These are phyloP conservation scores for Lateolabrax maculatus DNA, from an alignment of 2,797 vertebrate species.

Conservation along the genomic window DNA sequence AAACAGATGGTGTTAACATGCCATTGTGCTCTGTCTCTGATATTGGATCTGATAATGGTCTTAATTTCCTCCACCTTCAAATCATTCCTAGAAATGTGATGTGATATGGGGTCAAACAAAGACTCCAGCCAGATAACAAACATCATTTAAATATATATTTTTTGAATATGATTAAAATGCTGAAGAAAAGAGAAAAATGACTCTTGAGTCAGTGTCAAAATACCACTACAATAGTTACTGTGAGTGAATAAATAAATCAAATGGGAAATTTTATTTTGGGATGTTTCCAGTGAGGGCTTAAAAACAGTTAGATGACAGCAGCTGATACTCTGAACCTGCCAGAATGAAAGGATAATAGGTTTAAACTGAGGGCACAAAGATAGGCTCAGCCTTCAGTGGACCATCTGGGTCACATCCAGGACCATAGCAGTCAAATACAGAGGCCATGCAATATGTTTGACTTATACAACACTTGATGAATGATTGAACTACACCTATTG, in stretches of 20 bases:
- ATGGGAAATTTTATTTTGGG: slow-evolving; percentile 30
- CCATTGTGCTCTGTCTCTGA: slow-evolving; percentile 26
- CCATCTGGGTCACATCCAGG: slow-evolving; percentile 2
- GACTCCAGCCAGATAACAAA: background rate
- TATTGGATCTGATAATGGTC: slow-evolving; percentile 41
- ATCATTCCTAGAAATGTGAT: slow-evolving; percentile 29
- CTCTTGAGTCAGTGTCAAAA: slow-evolving; percentile 1
- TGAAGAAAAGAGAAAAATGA: background rate
- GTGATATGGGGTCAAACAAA: slow-evolving; percentile 13
- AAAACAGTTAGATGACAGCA: slow-evolving; percentile 36
- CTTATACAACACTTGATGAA: background rate
- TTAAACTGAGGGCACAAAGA: slow-evolving; percentile 28
- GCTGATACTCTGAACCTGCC: slow-evolving; percentile 44
- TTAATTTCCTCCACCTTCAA: slow-evolving; percentile 39
- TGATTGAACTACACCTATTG: background rate
- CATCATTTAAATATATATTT: background rate
- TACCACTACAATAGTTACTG: slow-evolving; percentile 6
- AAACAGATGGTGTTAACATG: slow-evolving; percentile 19
- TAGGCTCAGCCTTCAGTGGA: slow-evolving; percentile 13
- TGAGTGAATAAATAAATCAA: slow-evolving; percentile 37
- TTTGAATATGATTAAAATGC: background rate
- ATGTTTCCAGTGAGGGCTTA: slow-evolving; percentile 37
- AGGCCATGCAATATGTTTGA: background rate
- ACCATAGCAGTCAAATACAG: background rate
- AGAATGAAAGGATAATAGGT: slow-evolving; percentile 37